A percentile compares a stretch with the other conserved stretches of the same genome.
phyloP scores from a whole-genome alignment of 2,888 invertebrate genomes.

The Dichetophora obliterata region DNA sequence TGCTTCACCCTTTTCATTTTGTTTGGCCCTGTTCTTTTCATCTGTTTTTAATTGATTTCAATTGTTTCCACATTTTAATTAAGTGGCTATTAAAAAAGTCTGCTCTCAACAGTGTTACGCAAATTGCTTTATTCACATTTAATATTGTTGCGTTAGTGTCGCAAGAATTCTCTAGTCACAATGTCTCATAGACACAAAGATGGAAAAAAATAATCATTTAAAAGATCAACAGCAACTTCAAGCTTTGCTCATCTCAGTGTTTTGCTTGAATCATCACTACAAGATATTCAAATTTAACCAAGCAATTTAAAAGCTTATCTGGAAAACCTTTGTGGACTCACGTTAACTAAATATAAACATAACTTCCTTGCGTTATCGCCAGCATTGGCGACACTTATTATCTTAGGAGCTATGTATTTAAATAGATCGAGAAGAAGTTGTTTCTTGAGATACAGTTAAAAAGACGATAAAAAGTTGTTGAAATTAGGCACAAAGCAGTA shows the following conservation, averaged over 20 bases:
- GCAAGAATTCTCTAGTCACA: too few relatives aligned
- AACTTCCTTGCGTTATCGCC: not conserved
- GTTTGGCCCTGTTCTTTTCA: too few relatives aligned
- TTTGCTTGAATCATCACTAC: not conserved
- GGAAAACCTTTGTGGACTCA: conserved; percentile 60
- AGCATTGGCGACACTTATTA: not conserved
- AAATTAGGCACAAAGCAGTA: not conserved
- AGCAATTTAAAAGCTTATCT: conserved; percentile 31
- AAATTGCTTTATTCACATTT: conserved; percentile 3
- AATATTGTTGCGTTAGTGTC: not conserved
- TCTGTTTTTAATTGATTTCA: not conserved
- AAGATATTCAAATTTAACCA: not conserved
- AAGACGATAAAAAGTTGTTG: not conserved
- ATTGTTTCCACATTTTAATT: not conserved
- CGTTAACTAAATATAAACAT: conserved; percentile 57
- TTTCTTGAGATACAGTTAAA: not conserved
- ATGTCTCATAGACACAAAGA: too few relatives aligned
- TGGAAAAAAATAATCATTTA: not conserved
- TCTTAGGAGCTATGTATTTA: not conserved
- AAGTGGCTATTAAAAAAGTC: not conserved
- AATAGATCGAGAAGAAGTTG: not conserved
- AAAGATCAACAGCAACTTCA: not conserved
- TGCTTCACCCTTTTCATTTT: too few relatives aligned
- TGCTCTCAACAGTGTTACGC: too few relatives aligned
- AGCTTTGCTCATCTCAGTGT: not conserved